A percentile compares a stretch with the other conserved stretches of the same genome.
Conservation (phyloP, 2,888 invertebrate species). For the Orchesellides sinensis region DNA sequence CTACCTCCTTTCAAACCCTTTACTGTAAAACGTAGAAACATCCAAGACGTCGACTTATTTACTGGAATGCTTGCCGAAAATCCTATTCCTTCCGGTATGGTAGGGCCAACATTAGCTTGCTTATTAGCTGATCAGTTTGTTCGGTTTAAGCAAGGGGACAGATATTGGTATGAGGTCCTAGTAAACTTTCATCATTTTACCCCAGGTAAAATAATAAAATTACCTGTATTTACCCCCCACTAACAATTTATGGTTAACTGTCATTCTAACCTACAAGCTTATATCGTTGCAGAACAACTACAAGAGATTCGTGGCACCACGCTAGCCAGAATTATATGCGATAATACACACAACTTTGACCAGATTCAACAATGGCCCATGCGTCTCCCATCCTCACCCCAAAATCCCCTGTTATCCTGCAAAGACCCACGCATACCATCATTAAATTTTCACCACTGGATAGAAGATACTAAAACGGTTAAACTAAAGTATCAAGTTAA, state of each 20-base stretch:
- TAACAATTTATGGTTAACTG: background rate
- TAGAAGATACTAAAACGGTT: too few relatives aligned
- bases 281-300: slow-evolving; percentile 49
- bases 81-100: slow-evolving; percentile 83
- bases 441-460: slow-evolving; percentile 81
- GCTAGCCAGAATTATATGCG: slow-evolving; percentile 86
- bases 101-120: slow-evolving; percentile 92
- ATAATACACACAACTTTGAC: slow-evolving; percentile 82
- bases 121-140: slow-evolving; percentile 91
- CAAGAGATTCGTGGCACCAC: slow-evolving; percentile 79
- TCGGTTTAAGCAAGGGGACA: slow-evolving; percentile 87
- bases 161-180: slow-evolving; percentile 91
- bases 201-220: slow-evolving; percentile 77
- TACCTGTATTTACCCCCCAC: background rate
- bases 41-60: slow-evolving; percentile 92
- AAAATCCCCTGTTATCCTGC: slow-evolving; percentile 83
- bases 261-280: slow-evolving; percentile 75
- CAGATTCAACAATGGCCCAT: slow-evolving; percentile 84
- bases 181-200: slow-evolving; percentile 83
- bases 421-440: slow-evolving; percentile 78
- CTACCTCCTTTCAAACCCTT: too few relatives aligned
- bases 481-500: background rate
- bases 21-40: too few relatives aligned
- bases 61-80: slow-evolving; percentile 91
- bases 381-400: slow-evolving; percentile 79